Base-by-base conservation (phyloP, 2,113 vertebrate species). In the Passer domesticus region DNA sequence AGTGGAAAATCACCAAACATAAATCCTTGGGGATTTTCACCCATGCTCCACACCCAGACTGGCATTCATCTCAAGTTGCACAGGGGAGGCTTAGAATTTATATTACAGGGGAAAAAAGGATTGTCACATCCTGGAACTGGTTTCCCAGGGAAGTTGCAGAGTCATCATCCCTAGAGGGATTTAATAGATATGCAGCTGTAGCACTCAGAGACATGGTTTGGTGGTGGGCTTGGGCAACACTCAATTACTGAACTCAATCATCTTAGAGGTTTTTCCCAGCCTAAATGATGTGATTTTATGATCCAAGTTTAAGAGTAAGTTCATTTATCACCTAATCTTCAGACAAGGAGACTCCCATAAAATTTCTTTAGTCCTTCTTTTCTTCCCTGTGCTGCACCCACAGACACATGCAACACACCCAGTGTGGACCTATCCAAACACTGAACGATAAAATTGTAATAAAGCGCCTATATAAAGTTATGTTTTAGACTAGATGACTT, bases 341-440 rank as follows among this genome's bases (percentile, higher is more conserved):
- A 52, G 18, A n/a, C 8, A 68, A 79, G 19, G 14, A 59, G 27
- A 20, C 1, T 46, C 10, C 2, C 3, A 52, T 11, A 20, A 46
- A 50, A n/a, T 63, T 62, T 5, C 25, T 67, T 85, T n/a, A 23
- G 23, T 47, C 30, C 20, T 33, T 39, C 16, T 20, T 37, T 43
- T 13, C 16, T 31, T 70, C 15, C 13, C 25, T n/a, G 7, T 15
- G 16, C 7, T 41, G 10, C 19, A 44, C 4, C 4, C 11, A 31
- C 5, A 9, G 10, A 3, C 9, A 13, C 30, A 9, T 8, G 3
- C 7, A 49, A 44, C 7, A 47, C 4, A 47, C 2, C 6, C 3
- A 7, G 1, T 35, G 14, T n/a, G 24, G 24, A 44, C 8, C 3
- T 39, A 27, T 75, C 15, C 24, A 16, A 37, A 64, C 46, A 24